These are phyloP conservation scores for Parapsyche elsis DNA, from an alignment of 1,140 invertebrate species.

Conservation along the genomic window DNA sequence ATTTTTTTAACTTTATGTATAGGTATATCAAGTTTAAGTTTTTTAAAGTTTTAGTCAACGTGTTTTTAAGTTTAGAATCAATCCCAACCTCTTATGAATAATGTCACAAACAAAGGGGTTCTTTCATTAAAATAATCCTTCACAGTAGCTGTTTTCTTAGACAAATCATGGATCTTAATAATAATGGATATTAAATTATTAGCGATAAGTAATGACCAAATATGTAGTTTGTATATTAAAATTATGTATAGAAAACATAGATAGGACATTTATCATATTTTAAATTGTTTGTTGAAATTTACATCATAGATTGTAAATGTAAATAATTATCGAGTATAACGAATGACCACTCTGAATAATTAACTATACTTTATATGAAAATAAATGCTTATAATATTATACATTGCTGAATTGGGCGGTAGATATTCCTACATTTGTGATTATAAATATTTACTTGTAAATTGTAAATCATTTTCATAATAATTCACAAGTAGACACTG, in stretches of 20 bases:
- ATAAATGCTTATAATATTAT: slow-evolving; percentile 49
- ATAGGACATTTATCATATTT: slow-evolving; percentile 12
- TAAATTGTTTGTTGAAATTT: slow-evolving; percentile 53
- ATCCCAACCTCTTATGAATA: too few species aligned
- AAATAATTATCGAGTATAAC: slow-evolving; percentile 48
- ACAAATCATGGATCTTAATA: slow-evolving; percentile 3
- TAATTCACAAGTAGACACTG: slow-evolving; percentile 55
- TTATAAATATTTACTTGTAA: slow-evolving; percentile 53
- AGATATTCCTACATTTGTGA: slow-evolving; percentile 55
- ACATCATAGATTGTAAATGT: slow-evolving; percentile 44
- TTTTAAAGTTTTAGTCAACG: too few species aligned
- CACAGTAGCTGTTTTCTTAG: slow-evolving; percentile 26
- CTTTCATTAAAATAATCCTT: too few species aligned
- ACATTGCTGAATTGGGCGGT: slow-evolving; percentile 45
- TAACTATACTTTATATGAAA: slow-evolving; percentile 33
- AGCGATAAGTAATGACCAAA: slow-evolving; percentile 55
- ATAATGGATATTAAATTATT: slow-evolving; percentile 41
- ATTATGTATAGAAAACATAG: slow-evolving; percentile 5
- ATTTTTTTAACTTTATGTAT: too few species aligned
- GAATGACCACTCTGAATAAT: slow-evolving; percentile 50
- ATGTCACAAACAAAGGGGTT: too few species aligned
- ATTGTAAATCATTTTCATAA: slow-evolving; percentile 55
- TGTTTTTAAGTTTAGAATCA: too few species aligned
- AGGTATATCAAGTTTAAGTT: too few species aligned
- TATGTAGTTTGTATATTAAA: slow-evolving; percentile 50